phyloP scores from a whole-genome alignment of 2,888 invertebrate genomes.

The Caenorhabditis sp. region DNA sequence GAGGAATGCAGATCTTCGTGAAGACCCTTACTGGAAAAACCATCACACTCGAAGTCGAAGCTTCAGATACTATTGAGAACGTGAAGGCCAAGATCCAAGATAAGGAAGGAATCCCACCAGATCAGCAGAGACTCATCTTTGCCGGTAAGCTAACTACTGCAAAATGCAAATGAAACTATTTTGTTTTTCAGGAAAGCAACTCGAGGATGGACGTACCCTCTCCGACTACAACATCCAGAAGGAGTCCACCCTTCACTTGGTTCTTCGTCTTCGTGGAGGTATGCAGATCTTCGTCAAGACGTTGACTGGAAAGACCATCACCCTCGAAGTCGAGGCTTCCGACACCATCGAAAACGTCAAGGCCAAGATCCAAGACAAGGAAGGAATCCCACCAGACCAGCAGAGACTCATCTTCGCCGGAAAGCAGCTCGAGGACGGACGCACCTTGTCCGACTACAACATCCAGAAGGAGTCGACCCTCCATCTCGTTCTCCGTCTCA shows the following conservation, averaged over 20 bases:
- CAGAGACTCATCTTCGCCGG: conserved; percentile 73
- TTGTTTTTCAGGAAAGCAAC: conserved; percentile 64
- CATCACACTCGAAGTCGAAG: conserved; percentile 85
- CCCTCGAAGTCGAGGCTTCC: conserved; percentile 71
- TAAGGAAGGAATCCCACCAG: conserved; percentile 75
- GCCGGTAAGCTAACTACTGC: conserved; percentile 43
- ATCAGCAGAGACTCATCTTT: conserved; percentile 72
- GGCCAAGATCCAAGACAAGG: conserved; percentile 73
- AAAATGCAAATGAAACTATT: neutral
- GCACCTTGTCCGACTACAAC: conserved; percentile 78
- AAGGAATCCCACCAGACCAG: conserved; percentile 74
- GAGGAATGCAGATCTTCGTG: conserved; percentile 94
- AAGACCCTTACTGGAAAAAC: conserved; percentile 93
- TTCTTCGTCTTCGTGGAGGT: conserved; percentile 72
- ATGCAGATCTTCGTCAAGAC: conserved; percentile 96
- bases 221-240: conserved; percentile 78
- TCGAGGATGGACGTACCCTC: conserved; percentile 74
- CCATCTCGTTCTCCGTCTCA: conserved; percentile 85
- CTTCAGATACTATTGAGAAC: conserved; percentile 74
- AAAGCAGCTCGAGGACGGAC: conserved; percentile 71
- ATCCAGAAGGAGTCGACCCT: conserved; percentile 91
- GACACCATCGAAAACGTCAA: conserved; percentile 74
- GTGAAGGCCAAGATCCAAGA: conserved; percentile 75
- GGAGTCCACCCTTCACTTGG: conserved; percentile 74
- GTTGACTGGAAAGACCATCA: conserved; percentile 92